Evolutionary conservation across 2,797 vertebrate genomes (phyloP), one percentile per base, ranked within the genome.

Genomic region (Pseudocheirus occidentalis): DNA sequence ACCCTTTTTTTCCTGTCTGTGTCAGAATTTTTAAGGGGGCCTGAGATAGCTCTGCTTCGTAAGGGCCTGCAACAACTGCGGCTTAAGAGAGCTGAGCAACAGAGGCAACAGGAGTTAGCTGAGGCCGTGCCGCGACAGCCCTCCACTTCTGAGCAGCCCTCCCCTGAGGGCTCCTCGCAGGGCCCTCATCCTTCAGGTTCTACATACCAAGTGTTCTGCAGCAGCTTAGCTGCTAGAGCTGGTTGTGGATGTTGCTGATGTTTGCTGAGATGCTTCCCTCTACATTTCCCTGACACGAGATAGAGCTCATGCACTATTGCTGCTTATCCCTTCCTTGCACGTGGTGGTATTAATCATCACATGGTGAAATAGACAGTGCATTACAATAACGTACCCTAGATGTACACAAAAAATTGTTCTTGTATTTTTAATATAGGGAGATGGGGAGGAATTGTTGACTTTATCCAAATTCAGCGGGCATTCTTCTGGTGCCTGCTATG

Each of bases 21-120:
- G 98, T 99, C 98, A 99, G 99, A 99, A 98, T 99, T 96, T 94
- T 95, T 99, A 94, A 99, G 99, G 98, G 99, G 99, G 98, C 99
- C 99, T 73, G 99, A 99, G 98, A 99, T 99, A 99, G 99, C 99
- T 99, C 99, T 99, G 99, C 99, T 99, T 98, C 99, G 99, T 99
- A 99, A 99, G 98, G 99, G 99, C 98, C 99, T 99, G 97, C 99
- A 99, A 98, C 99, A 99, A 94, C 99, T 99, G 98, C 98, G 98
- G 98, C 99, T 99, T 96, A 99, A 99, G 98, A 99, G 99, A 99
- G 99, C 99, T 93, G 99, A 99, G 98, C 99, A 99, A 98, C 99
- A 99, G 95, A 99, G 99, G 99, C 99, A 98, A 99, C 99, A 99
- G 98, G 99, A 98, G 97, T 98, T 99, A 95, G 98, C 98, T 96